Percentiles rank a stretch among this genome's conserved stretches.
Evolutionary conservation across 2,113 vertebrate species (phyloP).

Genomic region (Chamaetylas fuelleborni): DNA sequence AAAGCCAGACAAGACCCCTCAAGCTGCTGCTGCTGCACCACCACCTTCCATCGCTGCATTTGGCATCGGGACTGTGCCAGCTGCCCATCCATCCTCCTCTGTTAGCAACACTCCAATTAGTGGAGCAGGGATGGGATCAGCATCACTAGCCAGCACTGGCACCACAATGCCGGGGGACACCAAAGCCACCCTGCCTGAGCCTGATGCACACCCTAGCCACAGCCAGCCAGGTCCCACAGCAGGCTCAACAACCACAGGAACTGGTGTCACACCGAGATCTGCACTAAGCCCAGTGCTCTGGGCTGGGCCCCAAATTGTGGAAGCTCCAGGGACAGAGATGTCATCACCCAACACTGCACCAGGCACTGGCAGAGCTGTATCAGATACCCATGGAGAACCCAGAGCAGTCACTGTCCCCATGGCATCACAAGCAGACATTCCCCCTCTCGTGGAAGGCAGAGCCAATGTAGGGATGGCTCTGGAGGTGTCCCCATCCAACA

Average conservation of each 20-base stretch:
- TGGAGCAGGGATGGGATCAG: not conserved
- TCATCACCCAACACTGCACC: not conserved
- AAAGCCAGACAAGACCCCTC: not conserved
- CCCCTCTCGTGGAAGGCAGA: not conserved
- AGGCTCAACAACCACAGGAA: not conserved
- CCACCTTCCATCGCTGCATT: rapidly evolving
- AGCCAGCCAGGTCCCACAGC: not conserved
- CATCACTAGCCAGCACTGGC: not conserved
- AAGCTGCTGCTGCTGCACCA: not conserved
- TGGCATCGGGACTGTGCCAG: rapidly evolving
- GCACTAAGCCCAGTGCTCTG: not conserved
- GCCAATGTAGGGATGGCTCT: not conserved
- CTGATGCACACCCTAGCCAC: not conserved
- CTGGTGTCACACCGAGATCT: not conserved
- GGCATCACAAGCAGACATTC: rapidly evolving
- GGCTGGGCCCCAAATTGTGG: rapidly evolving
- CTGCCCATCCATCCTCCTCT: not conserved
- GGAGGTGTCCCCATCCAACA: not conserved
- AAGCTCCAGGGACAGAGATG: not conserved
- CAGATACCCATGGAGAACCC: not conserved
- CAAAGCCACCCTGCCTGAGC: rapidly evolving
- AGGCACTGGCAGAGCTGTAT: not conserved
- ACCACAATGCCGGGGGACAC: not conserved
- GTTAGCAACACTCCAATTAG: rapidly evolving
- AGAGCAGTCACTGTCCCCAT: not conserved